These are phyloP conservation scores for Alauda arvensis DNA, from an alignment of 2,797 vertebrate species.

Conservation along the genomic window DNA sequence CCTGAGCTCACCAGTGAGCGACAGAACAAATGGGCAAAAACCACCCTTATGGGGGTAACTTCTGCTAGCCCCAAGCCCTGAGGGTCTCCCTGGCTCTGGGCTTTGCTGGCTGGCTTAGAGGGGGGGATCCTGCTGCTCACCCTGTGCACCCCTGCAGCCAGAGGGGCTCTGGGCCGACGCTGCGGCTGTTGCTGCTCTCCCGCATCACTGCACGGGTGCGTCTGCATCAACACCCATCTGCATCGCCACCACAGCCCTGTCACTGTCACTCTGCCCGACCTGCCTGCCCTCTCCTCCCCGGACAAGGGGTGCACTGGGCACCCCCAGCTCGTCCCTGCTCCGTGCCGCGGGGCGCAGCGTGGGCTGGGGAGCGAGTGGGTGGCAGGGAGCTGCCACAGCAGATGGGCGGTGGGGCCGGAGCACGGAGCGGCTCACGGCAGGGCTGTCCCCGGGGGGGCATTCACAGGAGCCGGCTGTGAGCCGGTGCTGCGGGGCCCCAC, in stretches of 20 bases:
- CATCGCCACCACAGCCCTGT: background rate
- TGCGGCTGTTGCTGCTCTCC: background rate
- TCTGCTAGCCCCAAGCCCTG: background rate
- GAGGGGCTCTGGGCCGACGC: accelerated
- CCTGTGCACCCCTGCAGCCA: background rate
- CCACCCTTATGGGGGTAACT: background rate
- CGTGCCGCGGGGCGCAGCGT: accelerated
- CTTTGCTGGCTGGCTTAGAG: background rate
- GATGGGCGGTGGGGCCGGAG: background rate
- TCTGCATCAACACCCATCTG: background rate
- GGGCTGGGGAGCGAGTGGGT: background rate
- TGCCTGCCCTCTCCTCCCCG: accelerated
- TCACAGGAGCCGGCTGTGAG: background rate
- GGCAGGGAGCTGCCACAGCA: background rate
- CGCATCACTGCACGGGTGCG: accelerated
- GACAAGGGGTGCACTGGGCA: background rate
- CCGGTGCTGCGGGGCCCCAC: background rate
- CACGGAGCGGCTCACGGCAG: accelerated
- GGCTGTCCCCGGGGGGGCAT: background rate
- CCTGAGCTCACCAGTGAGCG: background rate
- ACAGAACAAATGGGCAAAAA: background rate
- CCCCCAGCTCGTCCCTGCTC: background rate
- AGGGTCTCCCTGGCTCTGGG: background rate
- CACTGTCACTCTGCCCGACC: background rate
- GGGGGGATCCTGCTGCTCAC: background rate